Evolutionary conservation across 2,113 vertebrate genomes (phyloP).

Genomic region (Microcebus lehilahytsara): DNA sequence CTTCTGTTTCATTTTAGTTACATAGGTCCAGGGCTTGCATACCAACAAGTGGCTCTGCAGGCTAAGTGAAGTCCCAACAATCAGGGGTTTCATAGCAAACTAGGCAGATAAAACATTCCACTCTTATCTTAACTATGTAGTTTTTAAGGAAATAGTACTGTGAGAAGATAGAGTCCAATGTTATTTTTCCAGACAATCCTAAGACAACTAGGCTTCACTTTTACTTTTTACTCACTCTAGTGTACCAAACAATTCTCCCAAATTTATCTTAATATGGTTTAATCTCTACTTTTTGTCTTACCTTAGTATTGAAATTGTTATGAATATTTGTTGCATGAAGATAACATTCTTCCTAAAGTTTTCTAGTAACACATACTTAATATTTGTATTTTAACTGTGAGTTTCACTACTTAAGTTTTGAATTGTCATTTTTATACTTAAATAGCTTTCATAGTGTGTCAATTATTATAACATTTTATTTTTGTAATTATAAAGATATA

Average conservation of each 20-base stretch:
- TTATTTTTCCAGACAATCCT: not conserved
- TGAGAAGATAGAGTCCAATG: not conserved
- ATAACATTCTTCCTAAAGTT: not conserved
- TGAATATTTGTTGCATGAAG: not conserved
- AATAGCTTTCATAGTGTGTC: not conserved
- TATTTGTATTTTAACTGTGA: not conserved
- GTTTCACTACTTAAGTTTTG: not conserved
- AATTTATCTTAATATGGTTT: not conserved
- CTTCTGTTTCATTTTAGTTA: not conserved
- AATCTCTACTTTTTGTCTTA: not conserved
- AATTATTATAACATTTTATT: not conserved
- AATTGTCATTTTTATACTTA: not conserved
- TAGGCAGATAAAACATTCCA: not conserved
- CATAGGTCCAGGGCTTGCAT: not conserved
- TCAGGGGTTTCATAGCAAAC: not conserved
- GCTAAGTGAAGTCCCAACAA: not conserved
- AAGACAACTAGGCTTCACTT: not conserved
- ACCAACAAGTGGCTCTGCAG: not conserved
- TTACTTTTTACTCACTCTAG: not conserved
- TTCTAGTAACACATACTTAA: not conserved
- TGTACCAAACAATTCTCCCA: not conserved
- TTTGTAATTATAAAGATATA: not conserved
- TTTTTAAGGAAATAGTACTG: not conserved
- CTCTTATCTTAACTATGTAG: not conserved
- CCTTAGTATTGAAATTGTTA: not conserved